Evolutionary conservation across 2,888 invertebrate species (phyloP), one percentile per base, ranked within the genome.

Genomic region (Stictocephala bisonia): DNA sequence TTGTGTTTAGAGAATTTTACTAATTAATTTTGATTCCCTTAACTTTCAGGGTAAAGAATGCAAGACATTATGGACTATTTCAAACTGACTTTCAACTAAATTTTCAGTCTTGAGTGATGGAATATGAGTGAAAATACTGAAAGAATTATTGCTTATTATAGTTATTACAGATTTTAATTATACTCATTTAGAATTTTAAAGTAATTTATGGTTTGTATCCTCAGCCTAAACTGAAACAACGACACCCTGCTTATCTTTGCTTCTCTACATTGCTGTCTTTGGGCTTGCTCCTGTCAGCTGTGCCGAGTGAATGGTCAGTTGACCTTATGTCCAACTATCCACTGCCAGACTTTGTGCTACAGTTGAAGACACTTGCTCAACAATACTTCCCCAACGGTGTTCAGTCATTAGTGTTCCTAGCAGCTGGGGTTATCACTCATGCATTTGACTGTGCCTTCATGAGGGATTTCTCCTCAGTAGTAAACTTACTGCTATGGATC

Each of bases 401-500:
- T 3, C 31, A 18, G 13, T 13, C 50, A 0, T 31, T 22, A 4
- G 22, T 51, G 22, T 4, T 68, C 6, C 50, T 48, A n/a, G 2
- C 11, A 3, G 9, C 31, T n/a, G 74, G 74, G 2, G 60, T 58
- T 22, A 9, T 50, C 18, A 58, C 56, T 4, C 68, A 74, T 22
- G 13, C 51, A 13, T 13, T 40, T 29, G 71, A 71, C 35, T 71
- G 31, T 53, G 64, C 40, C 11, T 31, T 50, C 24, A 66, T 56
- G 18, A 71, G 71, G 15, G 64, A 60, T 27, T 11, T 13, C 2
- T 48, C 29, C 7, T 50, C 66, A 24, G 31, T 74, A 1, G 64
- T 74, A 15, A 74, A 74, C 22, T 29, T 44, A n/a, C 35, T 60
- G 13, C 66, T 71, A 13, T 74, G 74, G 74, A 29, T 66, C 20